These are phyloP conservation scores for Pongo abelii DNA, from an alignment of 2,113 vertebrate species.

Conservation along the genomic window DNA sequence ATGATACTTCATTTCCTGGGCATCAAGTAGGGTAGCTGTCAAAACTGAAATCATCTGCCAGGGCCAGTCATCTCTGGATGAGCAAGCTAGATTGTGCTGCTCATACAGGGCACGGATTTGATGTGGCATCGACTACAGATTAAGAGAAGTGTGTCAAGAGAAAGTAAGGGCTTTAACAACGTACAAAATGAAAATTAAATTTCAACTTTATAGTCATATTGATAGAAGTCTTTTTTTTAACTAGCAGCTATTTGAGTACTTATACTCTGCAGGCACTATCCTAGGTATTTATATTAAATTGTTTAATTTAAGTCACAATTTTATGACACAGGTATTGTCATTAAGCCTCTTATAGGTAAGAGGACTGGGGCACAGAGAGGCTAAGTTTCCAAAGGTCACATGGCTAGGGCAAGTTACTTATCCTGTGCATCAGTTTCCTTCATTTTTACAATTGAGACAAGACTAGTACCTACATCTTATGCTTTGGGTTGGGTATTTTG, in stretches of 20 bases:
- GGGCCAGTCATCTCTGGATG: neutral
- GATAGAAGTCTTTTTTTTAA: neutral
- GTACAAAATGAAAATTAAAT: conserved; percentile 7
- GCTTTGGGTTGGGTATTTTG: neutral
- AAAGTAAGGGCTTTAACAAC: neutral
- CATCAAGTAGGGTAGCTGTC: neutral
- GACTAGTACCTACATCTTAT: neutral
- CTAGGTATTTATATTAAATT: neutral
- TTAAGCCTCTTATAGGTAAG: neutral
- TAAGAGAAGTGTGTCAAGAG: neutral
- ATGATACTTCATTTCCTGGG: neutral
- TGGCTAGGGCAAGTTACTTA: neutral
- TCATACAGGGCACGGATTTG: neutral
- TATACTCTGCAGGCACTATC: neutral
- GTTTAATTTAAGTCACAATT: neutral
- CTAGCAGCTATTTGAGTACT: neutral
- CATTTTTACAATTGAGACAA: neutral
- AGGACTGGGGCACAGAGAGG: neutral
- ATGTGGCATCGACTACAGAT: neutral
- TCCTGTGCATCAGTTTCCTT: neutral
- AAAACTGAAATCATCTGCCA: neutral
- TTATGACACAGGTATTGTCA: neutral
- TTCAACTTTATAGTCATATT: neutral
- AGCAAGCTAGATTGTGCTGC: neutral
- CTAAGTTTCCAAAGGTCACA: neutral